Percentiles rank a stretch among this genome's conserved stretches.
Conservation (phyloP, 1,140 invertebrate genomes). For the Potamilus streckersoni region DNA sequence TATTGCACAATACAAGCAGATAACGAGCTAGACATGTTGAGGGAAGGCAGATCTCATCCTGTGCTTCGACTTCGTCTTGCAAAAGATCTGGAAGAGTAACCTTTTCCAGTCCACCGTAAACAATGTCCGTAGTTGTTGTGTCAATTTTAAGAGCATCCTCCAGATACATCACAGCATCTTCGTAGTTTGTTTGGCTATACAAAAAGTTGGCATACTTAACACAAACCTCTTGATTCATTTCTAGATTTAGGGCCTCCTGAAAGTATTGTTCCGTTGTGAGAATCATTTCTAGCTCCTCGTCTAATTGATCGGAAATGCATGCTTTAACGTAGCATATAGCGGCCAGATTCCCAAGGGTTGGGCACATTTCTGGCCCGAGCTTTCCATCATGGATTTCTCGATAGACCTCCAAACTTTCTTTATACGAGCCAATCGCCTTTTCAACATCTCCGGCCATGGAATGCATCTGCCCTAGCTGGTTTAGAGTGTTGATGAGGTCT, state of each 20-base stretch:
- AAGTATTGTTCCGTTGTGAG: slow-evolving; percentile 56
- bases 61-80: slow-evolving; percentile 62
- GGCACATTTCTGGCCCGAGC: slow-evolving; percentile 60
- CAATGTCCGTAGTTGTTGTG: slow-evolving; percentile 43
- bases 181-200: slow-evolving; percentile 61
- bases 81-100: slow-evolving; percentile 61
- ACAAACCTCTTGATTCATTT: slow-evolving; percentile 54
- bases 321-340: slow-evolving; percentile 66
- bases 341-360: slow-evolving; percentile 59
- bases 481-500: slow-evolving; percentile 57
- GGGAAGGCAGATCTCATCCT: slow-evolving; percentile 61
- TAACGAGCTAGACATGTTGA: slow-evolving; percentile 52
- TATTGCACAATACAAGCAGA: slow-evolving; percentile 56
- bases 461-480: slow-evolving; percentile 63
- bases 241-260: slow-evolving; percentile 55
- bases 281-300: slow-evolving; percentile 59
- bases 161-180: slow-evolving; percentile 54
- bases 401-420: slow-evolving; percentile 59
- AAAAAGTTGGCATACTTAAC: slow-evolving; percentile 64
- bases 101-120: slow-evolving; percentile 60
- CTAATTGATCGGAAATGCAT: slow-evolving; percentile 56
- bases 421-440: slow-evolving; percentile 62
- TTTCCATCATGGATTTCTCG: slow-evolving; percentile 58
- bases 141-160: slow-evolving; percentile 49
- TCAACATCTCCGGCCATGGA: slow-evolving; percentile 60